phyloP scores from a whole-genome alignment of 2,113 vertebrate genomes.

The Scomber colias region DNA sequence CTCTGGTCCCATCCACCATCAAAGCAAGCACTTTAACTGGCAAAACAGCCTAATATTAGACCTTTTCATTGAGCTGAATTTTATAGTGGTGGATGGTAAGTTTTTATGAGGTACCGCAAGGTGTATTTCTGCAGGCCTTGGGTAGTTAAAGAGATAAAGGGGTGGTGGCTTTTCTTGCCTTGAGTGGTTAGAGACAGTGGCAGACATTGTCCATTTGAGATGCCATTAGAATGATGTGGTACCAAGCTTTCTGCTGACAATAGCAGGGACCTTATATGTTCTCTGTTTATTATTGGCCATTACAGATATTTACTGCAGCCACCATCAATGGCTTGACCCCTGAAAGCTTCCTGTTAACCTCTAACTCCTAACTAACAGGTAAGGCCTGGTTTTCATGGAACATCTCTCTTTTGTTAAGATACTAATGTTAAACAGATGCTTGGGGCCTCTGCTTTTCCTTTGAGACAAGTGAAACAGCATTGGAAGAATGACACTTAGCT shows the following conservation, averaged over 20 bases:
- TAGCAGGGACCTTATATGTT: conserved; percentile 67
- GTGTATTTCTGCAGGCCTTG: conserved; percentile 53
- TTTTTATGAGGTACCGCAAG: conserved; percentile 51
- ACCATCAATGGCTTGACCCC: conserved; percentile 62
- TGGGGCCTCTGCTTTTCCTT: neutral
- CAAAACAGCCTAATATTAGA: conserved; percentile 55
- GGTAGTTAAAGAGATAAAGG: conserved; percentile 69
- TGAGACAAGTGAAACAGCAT: neutral
- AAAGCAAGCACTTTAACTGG: conserved; percentile 53
- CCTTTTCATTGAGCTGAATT: conserved; percentile 42
- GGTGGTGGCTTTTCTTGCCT: conserved; percentile 46
- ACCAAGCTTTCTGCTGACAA: conserved; percentile 72
- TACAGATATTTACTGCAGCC: conserved; percentile 77
- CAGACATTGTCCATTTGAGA: conserved; percentile 73
- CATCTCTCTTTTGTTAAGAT: conserved; percentile 19
- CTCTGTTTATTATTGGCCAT: conserved; percentile 76
- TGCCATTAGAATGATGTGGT: conserved; percentile 73
- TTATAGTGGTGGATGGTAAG: conserved; percentile 45
- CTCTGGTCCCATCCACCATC: conserved; percentile 17
- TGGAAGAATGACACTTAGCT: conserved; percentile 35
- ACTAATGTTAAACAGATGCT: conserved; percentile 42
- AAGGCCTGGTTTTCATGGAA: conserved; percentile 11
- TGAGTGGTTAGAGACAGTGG: conserved; percentile 56
- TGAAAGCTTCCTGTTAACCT: conserved; percentile 66
- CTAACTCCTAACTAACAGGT: conserved; percentile 46